Base-by-base conservation (phyloP, 1,140 invertebrate species). In the Drosophila orosa region DNA sequence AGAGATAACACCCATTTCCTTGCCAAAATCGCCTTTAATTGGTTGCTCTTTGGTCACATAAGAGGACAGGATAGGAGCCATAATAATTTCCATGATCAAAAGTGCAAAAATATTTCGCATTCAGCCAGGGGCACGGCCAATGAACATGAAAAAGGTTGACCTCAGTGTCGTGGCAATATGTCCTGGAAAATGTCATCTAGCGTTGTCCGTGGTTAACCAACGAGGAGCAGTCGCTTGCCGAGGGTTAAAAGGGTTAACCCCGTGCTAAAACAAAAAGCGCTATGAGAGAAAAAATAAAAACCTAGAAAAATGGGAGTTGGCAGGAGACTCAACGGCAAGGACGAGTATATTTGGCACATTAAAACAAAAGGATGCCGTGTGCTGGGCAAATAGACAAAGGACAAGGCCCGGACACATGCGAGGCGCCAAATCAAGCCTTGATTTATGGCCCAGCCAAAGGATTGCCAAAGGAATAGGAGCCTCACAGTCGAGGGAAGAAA, bases 71-170 rank as follows among this genome's bases (percentile, higher is more conserved):
- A 54, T 54, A n/a, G 13, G 3, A 65, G 39, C 19, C 35, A 31
- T 27, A 65, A 66, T 8, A 48, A 62, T 48, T 24, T 25, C 27
- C 39, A 45, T 22, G 17, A 39, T 29, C 22, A 22, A 68, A 27
- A 31, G 33, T 33, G 44, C 44, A 65, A 35, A 29, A 44, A 25
- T 25, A 57, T 57, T 25, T 55, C 40, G 31, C 39, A 77, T 58
- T 48, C 55, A 37, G 37, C n/a, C 17, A 25, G 27, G 12, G 48
- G 47, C 22, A 44, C 25, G 61, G 65, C 75, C 80, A 84, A 89
- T 89, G 80, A 87, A 89, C 84, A 89, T 61, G 80, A 56, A 89
- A 89, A 80, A 89, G 84, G 84, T 89, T 84, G 84, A 89, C 84
- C 84, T 89, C 80, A 68, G 84, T 80, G 85, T 89, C 80, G 56